Conservation (phyloP, 1,140 invertebrate genomes). For the Macrosteles quadrilineatus region DNA sequence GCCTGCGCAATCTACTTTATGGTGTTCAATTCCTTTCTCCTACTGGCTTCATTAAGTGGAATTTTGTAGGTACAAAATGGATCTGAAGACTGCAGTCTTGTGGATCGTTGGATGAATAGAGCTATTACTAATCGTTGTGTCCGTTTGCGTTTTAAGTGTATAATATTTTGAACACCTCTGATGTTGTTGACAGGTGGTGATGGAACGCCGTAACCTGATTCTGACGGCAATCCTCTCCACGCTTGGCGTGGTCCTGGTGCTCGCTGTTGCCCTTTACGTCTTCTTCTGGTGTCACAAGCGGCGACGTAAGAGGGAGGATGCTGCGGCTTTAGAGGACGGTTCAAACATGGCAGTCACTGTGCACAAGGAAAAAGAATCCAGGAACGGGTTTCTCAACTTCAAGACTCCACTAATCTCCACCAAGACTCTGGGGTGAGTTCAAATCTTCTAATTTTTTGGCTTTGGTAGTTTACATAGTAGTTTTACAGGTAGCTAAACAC, state of each 20-base stretch:
- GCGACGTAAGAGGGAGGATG: constrained; percentile 48
- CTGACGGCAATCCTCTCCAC: constrained; percentile 55
- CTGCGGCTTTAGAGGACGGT: constrained; percentile 39
- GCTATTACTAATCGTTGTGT: too few relatives aligned
- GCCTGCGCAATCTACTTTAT: too few relatives aligned
- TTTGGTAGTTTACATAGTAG: too few relatives aligned
- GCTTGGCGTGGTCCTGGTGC: constrained; percentile 51
- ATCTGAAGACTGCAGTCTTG: too few relatives aligned
- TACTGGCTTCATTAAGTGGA: too few relatives aligned
- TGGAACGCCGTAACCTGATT: constrained; percentile 56
- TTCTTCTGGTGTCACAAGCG: constrained; percentile 51
- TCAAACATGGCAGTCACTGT: constrained; percentile 39
- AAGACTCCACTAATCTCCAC: constrained; percentile 75
- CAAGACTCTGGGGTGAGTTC: constrained; percentile 62
- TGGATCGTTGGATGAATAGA: too few relatives aligned
- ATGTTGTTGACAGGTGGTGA: constrained; percentile 51
- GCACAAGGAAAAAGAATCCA: constrained; percentile 40
- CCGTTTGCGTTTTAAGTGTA: too few relatives aligned
- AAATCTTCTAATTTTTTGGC: too few relatives aligned
- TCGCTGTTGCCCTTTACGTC: constrained; percentile 52
- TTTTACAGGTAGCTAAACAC: too few relatives aligned
- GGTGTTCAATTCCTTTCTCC: too few relatives aligned
- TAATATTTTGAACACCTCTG: too few relatives aligned
- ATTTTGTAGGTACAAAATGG: too few relatives aligned
- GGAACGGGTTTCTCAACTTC: constrained; percentile 72